Evolutionary conservation across 2,113 vertebrate species (phyloP).

Genomic region (Lepidothrix coronata): DNA sequence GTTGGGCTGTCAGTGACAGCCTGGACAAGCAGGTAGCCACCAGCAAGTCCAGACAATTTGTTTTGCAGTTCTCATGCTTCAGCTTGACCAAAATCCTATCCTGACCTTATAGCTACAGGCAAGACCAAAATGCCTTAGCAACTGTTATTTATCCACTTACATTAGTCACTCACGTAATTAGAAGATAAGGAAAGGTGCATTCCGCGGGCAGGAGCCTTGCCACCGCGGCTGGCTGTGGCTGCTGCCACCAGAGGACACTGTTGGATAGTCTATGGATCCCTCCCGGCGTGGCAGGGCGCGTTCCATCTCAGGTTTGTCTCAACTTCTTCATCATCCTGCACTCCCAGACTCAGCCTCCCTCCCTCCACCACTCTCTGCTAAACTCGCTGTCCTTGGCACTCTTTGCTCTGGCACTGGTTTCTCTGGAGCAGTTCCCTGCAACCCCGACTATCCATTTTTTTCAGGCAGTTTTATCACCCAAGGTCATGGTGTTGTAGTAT

Average conservation of each 20-base stretch:
- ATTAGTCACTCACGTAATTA: not conserved
- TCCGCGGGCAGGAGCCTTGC: not conserved
- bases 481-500: not conserved
- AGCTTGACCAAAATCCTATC: not conserved
- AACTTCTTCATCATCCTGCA: rapidly evolving
- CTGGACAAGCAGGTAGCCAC: not conserved
- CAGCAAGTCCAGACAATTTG: not conserved
- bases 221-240: not conserved
- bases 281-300: rapidly evolving
- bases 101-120: not conserved
- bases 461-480: not conserved
- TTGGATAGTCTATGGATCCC: constrained; percentile 3
- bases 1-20: rapidly evolving
- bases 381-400: not conserved
- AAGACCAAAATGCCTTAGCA: not conserved
- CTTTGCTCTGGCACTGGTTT: not conserved
- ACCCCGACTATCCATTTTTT: not conserved
- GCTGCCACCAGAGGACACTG: constrained; percentile 43
- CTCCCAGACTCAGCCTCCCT: not conserved
- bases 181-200: not conserved
- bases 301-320: not conserved
- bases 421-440: not conserved
- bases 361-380: not conserved
- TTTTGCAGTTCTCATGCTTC: not conserved
- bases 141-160: not conserved